Evolutionary conservation across 2,888 invertebrate genomes (phyloP).

Genomic region (Dasysyrphus tricinctus): DNA sequence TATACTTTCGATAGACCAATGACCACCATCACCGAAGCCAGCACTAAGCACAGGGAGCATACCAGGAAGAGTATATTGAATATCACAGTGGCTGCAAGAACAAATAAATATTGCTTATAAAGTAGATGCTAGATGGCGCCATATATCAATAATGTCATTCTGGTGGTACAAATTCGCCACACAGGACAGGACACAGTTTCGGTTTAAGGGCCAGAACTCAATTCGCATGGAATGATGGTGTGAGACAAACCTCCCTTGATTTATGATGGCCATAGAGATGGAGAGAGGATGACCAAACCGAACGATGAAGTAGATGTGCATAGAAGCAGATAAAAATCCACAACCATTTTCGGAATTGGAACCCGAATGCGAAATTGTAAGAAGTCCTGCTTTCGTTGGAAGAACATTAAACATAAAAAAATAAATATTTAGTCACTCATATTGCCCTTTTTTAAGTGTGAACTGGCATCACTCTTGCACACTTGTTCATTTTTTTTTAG

Average conservation of each 20-base stretch:
- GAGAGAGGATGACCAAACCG: background rate
- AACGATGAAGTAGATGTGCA: constrained; percentile 12
- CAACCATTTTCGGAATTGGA: constrained; percentile 7
- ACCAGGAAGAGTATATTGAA: constrained; percentile 88
- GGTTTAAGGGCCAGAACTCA: background rate
- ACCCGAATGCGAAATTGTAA: background rate
- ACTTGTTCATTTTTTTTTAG: background rate
- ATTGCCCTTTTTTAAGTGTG: background rate
- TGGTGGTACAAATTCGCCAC: constrained; percentile 39
- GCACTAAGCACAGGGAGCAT: constrained; percentile 88
- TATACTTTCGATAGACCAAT: constrained; percentile 87
- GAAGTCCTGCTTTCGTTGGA: background rate
- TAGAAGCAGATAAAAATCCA: constrained; percentile 46
- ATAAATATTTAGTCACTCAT: background rate
- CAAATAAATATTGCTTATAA: constrained; percentile 58
- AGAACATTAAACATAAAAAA: too few species aligned
- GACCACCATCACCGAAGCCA: constrained; percentile 88
- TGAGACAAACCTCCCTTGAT: constrained; percentile 31
- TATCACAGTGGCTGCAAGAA: constrained; percentile 88
- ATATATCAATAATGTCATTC: constrained; percentile 52
- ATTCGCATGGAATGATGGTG: constrained; percentile 2
- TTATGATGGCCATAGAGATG: constrained; percentile 18
- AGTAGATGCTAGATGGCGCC: constrained; percentile 25
- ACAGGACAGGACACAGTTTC: background rate
- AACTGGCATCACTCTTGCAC: background rate